Evolutionary conservation across 2,113 vertebrate species (phyloP), one percentile per base, ranked within the genome.

Genomic region (Leiothrix lutea): DNA sequence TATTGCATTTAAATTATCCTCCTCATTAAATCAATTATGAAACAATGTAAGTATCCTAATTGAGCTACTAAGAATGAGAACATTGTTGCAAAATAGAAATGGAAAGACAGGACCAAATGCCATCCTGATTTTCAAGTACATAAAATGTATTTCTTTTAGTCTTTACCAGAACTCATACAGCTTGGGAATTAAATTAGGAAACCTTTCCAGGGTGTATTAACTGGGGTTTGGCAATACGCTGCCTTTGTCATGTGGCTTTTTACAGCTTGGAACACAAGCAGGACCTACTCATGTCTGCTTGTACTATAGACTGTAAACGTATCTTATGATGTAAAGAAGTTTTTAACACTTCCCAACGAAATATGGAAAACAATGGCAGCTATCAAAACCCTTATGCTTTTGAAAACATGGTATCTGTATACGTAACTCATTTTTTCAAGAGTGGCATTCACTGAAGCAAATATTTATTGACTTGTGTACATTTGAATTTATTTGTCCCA

Each of bases 1-100:
- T 89, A 94, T 86, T 94, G 79, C 88, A 86, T 94, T 93, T 95
- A 95, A 96, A 95, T 86, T 73, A 89, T 95, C 80, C 80, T 92
- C 61, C 75, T 95, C 94, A 91, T 96, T 94, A 93, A 90, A 96
- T 92, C 80, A 90, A 85, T 97, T 96, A 92, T 56, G 51, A 92
- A 95, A 90, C 48, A 93, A 75, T 56, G 24, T 77, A 91, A 95
- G 56, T 94, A 94, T 77, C 61, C 64, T 95, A 87, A 97, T 53
- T 84, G 73, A 95, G 79, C 87, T 92, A 80, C 72, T 91, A 65
- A 88, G 35, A 65, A 73, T 14, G 9, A 82, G 86, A 94, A 89
- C 7, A 23, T 50, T 48, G 45, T 44, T 89, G 58, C 42, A 77
- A 92, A 90, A 90, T 42, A 70, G 72, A 82, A 94, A 84, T n/a